Evolutionary conservation across 1,140 invertebrate genomes (phyloP), one percentile per base, ranked within the genome.

Genomic region (Drosophila nasuta): DNA sequence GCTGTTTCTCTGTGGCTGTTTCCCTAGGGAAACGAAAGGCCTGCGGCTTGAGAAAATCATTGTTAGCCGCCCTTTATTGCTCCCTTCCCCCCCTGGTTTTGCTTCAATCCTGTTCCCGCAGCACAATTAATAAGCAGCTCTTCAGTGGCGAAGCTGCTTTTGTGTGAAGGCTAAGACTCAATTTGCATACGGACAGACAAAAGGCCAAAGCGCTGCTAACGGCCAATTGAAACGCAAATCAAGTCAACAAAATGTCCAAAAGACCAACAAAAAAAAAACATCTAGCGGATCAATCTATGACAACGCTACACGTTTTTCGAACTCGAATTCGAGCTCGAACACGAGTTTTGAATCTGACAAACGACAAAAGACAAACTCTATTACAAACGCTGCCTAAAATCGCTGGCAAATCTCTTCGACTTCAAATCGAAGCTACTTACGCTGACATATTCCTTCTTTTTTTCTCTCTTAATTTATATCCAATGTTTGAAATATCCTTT

Each of bases 161-260:
- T 38, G 30, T 41, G 48, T 30, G 38, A 70, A 75, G 59, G 64
- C 71, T 45, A 13, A 17, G 10, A 30, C 41, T 51, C 6, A 38
- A 70, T 70, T 82, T 77, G 68, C 79, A 82, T 82, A 77, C 62
- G 46, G 49, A 81, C 73, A 81, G 49, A 81, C 73, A 81, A 77
- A 68, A 79, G 64, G 70, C 70, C 51, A 68, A 58, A 64, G 13
- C 51, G 28, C 11, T 33, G 33, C 43, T 28, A 65, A 52, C 25
- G 51, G 35, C 48, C 60, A 64, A 41, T 64, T 52, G 46, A 64
- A 52, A 51, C 46, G 46, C 48, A 52, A 64, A 51, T 17, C 35
- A 38, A 51, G 20, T 15, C 7, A 51, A 51, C 57, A 30, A 52
- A 46, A 57, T n/a, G 3, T 28, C 20, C 45, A 15, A 59, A 30